A percentile compares a stretch with the other conserved stretches of the same genome.
Conservation (phyloP, 2,113 vertebrate genomes). For the Maccullochella peelii region DNA sequence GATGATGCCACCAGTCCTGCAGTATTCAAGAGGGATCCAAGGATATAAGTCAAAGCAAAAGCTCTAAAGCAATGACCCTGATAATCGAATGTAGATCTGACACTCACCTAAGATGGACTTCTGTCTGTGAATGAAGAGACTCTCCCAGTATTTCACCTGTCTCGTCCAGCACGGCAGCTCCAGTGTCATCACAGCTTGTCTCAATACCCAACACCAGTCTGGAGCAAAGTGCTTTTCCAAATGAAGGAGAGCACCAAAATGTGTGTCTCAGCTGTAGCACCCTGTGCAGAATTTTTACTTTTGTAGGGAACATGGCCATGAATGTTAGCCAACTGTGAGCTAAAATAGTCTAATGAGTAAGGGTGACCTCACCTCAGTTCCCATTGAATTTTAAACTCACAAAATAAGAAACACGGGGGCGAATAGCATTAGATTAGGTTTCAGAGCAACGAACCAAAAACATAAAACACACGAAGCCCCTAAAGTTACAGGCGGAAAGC, state of each 20-base stretch:
- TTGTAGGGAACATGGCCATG: slow-evolving; percentile 37
- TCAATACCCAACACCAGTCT: slow-evolving; percentile 92
- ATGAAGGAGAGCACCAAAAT: neutral
- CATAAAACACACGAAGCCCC: rapidly evolving
- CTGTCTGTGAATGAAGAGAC: slow-evolving; percentile 90
- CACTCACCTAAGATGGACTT: slow-evolving; percentile 92
- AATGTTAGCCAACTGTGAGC: no score
- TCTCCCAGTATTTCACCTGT: slow-evolving; percentile 89
- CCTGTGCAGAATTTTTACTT: neutral
- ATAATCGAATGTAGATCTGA: neutral
- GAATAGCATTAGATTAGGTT: neutral
- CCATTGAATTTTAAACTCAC: neutral
- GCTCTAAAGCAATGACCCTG: neutral
- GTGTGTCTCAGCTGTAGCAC: neutral
- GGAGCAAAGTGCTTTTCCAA: neutral
- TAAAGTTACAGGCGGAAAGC: neutral
- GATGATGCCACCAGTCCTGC: slow-evolving; percentile 93
- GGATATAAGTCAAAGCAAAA: neutral
- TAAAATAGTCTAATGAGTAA: neutral
- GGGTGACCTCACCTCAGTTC: neutral
- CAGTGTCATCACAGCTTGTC: slow-evolving; percentile 97
- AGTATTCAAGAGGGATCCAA: slow-evolving; percentile 28
- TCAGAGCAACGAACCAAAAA: neutral
- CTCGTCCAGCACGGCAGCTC: slow-evolving; percentile 93
- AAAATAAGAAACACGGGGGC: neutral